phyloP scores from a whole-genome alignment of 2,888 invertebrate species.

The Pollenia amentaria region DNA sequence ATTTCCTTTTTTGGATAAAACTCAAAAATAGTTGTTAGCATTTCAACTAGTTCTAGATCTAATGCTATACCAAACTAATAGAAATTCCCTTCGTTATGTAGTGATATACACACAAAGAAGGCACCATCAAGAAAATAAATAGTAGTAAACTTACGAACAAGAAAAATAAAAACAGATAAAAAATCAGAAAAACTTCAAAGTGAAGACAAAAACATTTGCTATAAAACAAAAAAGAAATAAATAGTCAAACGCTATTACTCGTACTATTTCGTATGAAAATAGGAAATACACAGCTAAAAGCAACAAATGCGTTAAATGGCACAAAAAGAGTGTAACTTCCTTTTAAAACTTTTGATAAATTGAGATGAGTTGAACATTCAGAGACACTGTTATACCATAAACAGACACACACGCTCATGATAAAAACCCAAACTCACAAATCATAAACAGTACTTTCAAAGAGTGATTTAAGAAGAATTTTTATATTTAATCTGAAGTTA shows the following conservation, averaged over 20 bases:
- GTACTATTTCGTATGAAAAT: constrained; percentile 13
- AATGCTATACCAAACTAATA: not conserved
- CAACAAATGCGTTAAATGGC: constrained; percentile 72
- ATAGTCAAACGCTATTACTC: constrained; percentile 9
- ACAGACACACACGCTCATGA: not conserved
- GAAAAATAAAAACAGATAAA: constrained; percentile 31
- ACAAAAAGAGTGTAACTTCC: constrained; percentile 70
- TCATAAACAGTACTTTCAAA: not conserved
- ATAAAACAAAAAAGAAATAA: constrained; percentile 32
- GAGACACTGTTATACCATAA: constrained; percentile 34
- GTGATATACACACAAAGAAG: constrained; percentile 24
- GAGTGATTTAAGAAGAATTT: not conserved
- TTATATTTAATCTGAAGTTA: not conserved
- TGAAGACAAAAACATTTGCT: constrained; percentile 57
- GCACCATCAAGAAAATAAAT: constrained; percentile 49
- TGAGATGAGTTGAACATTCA: constrained; percentile 67
- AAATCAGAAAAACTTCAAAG: constrained; percentile 50
- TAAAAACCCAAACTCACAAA: constrained; percentile 4
- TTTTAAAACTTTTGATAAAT: constrained; percentile 70
- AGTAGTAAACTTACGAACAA: constrained; percentile 58
- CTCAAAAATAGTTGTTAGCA: no score
- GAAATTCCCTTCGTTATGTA: not conserved
- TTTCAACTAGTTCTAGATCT: not conserved
- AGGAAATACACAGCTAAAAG: constrained; percentile 56
- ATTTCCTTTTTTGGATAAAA: no score